phyloP scores from a whole-genome alignment of 2,113 vertebrate species.

The Mus spicilegus region DNA sequence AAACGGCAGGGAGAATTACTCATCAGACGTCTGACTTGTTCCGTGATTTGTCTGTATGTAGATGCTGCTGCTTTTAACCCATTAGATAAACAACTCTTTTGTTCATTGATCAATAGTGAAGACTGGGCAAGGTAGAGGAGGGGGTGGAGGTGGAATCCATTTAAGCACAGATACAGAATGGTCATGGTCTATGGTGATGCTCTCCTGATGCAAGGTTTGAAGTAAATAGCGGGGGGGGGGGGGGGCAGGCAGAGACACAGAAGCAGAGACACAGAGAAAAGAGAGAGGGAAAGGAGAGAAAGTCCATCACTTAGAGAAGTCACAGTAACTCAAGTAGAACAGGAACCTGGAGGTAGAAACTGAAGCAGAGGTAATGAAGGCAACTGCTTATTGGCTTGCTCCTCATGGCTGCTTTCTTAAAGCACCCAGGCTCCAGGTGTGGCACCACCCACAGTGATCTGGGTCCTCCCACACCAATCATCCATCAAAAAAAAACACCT shows the following conservation, averaged over 20 bases:
- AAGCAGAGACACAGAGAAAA: not conserved
- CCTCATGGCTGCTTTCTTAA: not conserved
- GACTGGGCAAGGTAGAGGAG: not conserved
- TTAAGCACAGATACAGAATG: conserved; percentile 14
- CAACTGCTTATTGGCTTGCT: not conserved
- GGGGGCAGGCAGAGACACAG: too few relatives aligned
- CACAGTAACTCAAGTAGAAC: not conserved
- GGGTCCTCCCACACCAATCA: not conserved
- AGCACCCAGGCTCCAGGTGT: not conserved
- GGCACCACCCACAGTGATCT: not conserved
- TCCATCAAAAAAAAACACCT: not conserved
- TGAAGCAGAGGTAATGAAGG: not conserved
- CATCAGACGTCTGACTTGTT: conserved; percentile 60
- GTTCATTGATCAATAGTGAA: conserved; percentile 67
- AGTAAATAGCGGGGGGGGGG: not conserved
- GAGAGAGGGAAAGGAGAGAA: not conserved
- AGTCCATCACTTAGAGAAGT: not conserved
- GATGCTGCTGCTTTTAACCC: not conserved
- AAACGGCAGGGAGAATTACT: conserved; percentile 58
- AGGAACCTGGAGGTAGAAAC: not conserved
- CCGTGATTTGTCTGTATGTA: conserved; percentile 31
- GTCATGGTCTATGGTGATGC: not conserved
- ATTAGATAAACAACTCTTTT: conserved; percentile 63
- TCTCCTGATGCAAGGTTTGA: conserved; percentile 16
- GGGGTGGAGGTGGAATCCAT: not conserved